These are phyloP conservation scores for Synanceia verrucosa DNA, from an alignment of 2,797 vertebrate genomes.

Conservation along the genomic window DNA sequence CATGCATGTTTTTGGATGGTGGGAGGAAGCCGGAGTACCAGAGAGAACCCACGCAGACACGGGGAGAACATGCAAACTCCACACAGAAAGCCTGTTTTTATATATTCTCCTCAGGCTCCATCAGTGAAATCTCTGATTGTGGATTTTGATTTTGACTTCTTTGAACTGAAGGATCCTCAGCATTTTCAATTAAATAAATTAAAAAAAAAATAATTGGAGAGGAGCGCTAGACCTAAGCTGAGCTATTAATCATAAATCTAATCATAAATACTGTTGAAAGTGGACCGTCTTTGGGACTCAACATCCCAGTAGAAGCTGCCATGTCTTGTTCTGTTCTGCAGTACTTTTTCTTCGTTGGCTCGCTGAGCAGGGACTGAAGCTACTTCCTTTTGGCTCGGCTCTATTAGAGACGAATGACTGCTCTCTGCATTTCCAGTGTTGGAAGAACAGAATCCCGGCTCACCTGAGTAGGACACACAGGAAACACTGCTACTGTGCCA, in stretches of 20 bases:
- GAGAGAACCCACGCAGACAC: too few relatives aligned
- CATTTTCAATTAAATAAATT: not conserved
- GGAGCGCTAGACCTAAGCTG: not conserved
- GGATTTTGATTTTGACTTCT: constrained; percentile 14
- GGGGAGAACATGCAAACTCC: too few relatives aligned
- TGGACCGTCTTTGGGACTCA: constrained; percentile 26
- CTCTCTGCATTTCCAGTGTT: constrained; percentile 39
- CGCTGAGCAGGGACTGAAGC: constrained; percentile 39
- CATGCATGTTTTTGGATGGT: too few relatives aligned
- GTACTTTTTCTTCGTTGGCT: constrained; percentile 47
- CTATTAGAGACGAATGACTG: constrained; percentile 32
- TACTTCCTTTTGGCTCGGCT: constrained; percentile 55
- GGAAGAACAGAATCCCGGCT: constrained; percentile 37
- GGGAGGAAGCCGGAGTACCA: too few relatives aligned
- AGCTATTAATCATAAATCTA: too few relatives aligned
- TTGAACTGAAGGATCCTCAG: not conserved
- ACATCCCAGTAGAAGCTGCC: constrained; percentile 37
- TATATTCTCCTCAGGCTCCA: not conserved
- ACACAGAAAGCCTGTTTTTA: too few relatives aligned
- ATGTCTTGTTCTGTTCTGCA: constrained; percentile 50
- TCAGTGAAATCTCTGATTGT: constrained; percentile 25
- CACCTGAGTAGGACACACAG: constrained; percentile 52
- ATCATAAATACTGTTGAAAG: constrained; percentile 22
- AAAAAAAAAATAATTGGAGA: constrained; percentile 13
- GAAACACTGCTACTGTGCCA: constrained; percentile 45